Evolutionary conservation across 1,140 invertebrate genomes (phyloP).

Genomic region (Dendrolimus punctatus): DNA sequence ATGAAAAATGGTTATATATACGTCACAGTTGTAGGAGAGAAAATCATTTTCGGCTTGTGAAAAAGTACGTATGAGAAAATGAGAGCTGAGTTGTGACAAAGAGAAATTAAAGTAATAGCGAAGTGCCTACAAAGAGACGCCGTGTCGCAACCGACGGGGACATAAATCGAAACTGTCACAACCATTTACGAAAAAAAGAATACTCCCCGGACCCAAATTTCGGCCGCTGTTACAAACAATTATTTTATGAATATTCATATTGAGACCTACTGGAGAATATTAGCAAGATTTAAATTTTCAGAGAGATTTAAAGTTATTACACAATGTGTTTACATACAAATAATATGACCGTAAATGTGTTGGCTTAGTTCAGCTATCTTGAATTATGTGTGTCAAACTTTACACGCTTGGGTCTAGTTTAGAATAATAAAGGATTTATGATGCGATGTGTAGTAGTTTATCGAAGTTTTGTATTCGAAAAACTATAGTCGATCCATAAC

Average conservation of each 20-base stretch:
- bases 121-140: constrained; percentile 7
- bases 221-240: constrained; percentile 13
- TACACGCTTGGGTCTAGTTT: too few relatives aligned
- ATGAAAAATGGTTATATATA: background rate
- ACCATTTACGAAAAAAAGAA: constrained; percentile 20
- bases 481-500: too few relatives aligned
- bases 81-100: constrained; percentile 13
- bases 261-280: background rate
- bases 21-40: background rate
- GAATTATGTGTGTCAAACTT: too few relatives aligned
- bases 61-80: constrained; percentile 11
- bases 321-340: too few relatives aligned
- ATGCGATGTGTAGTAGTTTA: too few relatives aligned
- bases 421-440: too few relatives aligned
- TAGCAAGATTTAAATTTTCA: background rate
- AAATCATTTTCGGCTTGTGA: constrained; percentile 4
- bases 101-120: constrained; percentile 23
- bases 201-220: constrained; percentile 10
- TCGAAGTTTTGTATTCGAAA: too few relatives aligned
- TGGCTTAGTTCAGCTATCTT: too few relatives aligned
- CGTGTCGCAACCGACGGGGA: constrained; percentile 5
- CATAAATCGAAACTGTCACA: constrained; percentile 24
- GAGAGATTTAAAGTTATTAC: too few relatives aligned
- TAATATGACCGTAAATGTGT: too few relatives aligned
- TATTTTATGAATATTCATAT: constrained; percentile 23